Base-by-base conservation (phyloP, 2,888 invertebrate genomes). In the Cremastobaeus sp. region DNA sequence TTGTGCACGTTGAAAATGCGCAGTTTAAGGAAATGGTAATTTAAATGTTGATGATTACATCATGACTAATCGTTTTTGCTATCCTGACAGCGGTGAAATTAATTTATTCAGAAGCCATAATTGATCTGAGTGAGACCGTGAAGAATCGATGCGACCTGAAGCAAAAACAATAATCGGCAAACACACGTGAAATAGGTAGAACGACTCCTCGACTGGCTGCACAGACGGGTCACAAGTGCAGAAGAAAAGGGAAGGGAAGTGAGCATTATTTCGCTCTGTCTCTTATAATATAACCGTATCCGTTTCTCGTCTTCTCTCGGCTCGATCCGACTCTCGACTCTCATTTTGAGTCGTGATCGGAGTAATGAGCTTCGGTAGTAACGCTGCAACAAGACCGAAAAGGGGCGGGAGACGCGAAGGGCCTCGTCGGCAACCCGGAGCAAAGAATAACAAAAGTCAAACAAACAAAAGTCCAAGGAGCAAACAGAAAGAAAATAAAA, bases 341-440 rank as follows among this genome's bases (percentile, higher is more conserved):
- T 84, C 85, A 85, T 86, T 83, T 84, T 79, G 82, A 85, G 84
- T 85, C 85, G 85, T 86, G 87, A 87, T 86, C 86, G 82, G 85
- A 83, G 84, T 87, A 87, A 87, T 87, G 85, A 87, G 84, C 84
- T 79, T 78, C 78, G 77, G 80, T 79, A 80, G 81, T 81, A 79
- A 78, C 79, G 76, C 66, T 74, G 45, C 57, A 74, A 48, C 77
- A 73, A 70, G 59, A 70, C 48, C 37, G 65, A 60, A 57, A 73
- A 50, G 62, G 54, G 30, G 28, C 41, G 21, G 48, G 68, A 50
- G 80, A 48, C 21, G 18, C 14, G 77, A 77, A 84, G 84, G 82
- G 35, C 14, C 21, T 17, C 18, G 21, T 18, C n/a, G 17, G 39
- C 55, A 30, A 32, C 28, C 37, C 25, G 39, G 28, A 28, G 20